Conservation (phyloP, 2,888 invertebrate genomes). For the Gandaritis pyraliata region DNA sequence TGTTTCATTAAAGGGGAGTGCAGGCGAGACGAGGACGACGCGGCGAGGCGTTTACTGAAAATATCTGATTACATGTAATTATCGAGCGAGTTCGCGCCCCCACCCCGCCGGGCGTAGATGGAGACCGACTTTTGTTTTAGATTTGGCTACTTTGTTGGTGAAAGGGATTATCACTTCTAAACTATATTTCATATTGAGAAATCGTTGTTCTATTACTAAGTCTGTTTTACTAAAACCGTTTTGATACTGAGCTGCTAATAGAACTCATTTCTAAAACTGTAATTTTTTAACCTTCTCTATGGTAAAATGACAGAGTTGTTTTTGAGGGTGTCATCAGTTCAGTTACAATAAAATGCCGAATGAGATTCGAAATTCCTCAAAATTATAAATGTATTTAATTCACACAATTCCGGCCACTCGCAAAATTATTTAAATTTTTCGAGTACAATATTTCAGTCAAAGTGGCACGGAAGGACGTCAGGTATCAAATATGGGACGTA, state of each 20-base stretch:
- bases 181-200: no score
- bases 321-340: slow-evolving; percentile 11
- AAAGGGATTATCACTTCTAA: neutral
- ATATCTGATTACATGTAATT: slow-evolving; percentile 84
- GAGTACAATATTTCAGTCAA: slow-evolving; percentile 54
- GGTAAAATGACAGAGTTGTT: slow-evolving; percentile 2
- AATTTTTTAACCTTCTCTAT: neutral
- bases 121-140: slow-evolving; percentile 33
- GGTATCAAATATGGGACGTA: slow-evolving; percentile 77
- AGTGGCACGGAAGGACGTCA: slow-evolving; percentile 69
- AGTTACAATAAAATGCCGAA: slow-evolving; percentile 18
- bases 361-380: slow-evolving; percentile 44
- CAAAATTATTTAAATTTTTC: slow-evolving; percentile 42
- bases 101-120: slow-evolving; percentile 16
- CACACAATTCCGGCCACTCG: slow-evolving; percentile 11
- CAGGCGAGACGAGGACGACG: slow-evolving; percentile 61
- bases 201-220: no score
- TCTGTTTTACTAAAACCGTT: neutral
- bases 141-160: slow-evolving; percentile 4
- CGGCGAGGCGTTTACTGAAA: slow-evolving; percentile 74
- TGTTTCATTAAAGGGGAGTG: slow-evolving; percentile 76
- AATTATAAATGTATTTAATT: slow-evolving; percentile 18
- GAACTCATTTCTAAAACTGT: neutral
- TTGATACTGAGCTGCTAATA: neutral
- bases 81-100: slow-evolving; percentile 63